Conservation (phyloP, 2,888 invertebrate species). For the Notodonta dromedarius region DNA sequence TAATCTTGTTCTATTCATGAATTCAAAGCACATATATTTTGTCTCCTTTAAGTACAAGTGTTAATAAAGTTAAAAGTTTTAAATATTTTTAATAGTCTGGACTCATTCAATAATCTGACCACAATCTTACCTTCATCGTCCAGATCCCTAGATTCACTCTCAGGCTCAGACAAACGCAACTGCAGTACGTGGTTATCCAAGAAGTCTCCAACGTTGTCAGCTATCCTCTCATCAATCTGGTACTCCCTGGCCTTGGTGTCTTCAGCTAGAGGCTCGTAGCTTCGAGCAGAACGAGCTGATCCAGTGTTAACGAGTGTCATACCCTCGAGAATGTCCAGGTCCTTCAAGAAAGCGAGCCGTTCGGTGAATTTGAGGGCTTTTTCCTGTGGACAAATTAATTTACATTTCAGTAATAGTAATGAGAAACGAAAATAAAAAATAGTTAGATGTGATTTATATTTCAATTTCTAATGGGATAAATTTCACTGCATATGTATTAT, state of each 20-base stretch:
- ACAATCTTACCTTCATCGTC: conserved; percentile 73
- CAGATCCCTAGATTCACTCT: conserved; percentile 66
- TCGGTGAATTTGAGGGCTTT: conserved; percentile 85
- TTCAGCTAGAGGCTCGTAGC: conserved; percentile 73
- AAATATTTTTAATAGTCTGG: no score
- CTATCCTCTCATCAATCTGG: conserved; percentile 75
- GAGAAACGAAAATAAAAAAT: no score
- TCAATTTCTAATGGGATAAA: no score
- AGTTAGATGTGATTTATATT: no score
- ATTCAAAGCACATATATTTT: no score
- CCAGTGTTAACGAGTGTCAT: conserved; percentile 80
- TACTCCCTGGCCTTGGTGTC: conserved; percentile 73
- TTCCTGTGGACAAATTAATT: conserved; percentile 71
- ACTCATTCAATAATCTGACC: no score
- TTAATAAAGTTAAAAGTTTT: no score
- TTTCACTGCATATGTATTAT: no score
- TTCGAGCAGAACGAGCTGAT: conserved; percentile 74
- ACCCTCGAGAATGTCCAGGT: conserved; percentile 79
- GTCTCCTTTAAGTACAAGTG: no score
- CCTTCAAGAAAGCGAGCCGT: conserved; percentile 80
- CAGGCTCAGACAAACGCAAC: conserved; percentile 68
- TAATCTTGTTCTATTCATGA: no score
- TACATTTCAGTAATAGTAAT: neutral
- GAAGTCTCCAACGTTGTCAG: conserved; percentile 74
- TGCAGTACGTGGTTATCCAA: conserved; percentile 77